Evolutionary conservation across 2,113 vertebrate genomes (phyloP), one percentile per base, ranked within the genome.

Genomic region (Tamias sibiricus): DNA sequence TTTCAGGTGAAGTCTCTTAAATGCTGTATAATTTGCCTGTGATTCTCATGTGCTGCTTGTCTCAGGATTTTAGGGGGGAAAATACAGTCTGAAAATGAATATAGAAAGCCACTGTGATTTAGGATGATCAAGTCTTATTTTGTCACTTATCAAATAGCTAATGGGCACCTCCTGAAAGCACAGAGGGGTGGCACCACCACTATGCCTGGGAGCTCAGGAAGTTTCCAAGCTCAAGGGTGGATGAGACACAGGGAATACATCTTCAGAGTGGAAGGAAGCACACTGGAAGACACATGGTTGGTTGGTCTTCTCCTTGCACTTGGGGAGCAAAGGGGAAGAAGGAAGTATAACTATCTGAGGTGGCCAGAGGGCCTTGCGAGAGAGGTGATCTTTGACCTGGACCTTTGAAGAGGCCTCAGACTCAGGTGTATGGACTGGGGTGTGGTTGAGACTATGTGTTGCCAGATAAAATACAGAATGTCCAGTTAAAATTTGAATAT

Each of bases 1-100:
- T 95, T 95, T 95, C 42, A 69, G 37, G 76, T 86, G 62, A 92
- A 90, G 42, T 90, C 57, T 91, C 88, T 91, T 52, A 66, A 87
- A 95, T 85, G 82, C 42, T 13, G 6, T 59, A 19, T 82, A 49
- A 54, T 57, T 75, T 82, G 54, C 30, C 42, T 32, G 26, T 30
- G 74, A 49, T 32, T 24, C 30, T 30, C 74, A 49, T 4, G 40
- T 68, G 42, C 42, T 10, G 22, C 17, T 35, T 68, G 88, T 85
- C 72, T 28, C 8, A 71, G 86, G 42, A 40, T 75, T 47, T 16
- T 12, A 37, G 20, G 35, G 76, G 40, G 16, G 16, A 4, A 86
- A 44, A 80, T 64, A 32, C 37, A 72, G 44, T 52, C 64, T 74
- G 79, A 75, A 74, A 79, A 72, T 52, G 71, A 68, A 94, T 93